A percentile compares a stretch with the other conserved stretches of the same genome.
Conservation (phyloP, 2,888 invertebrate species). For the Drosophila anomalata region DNA sequence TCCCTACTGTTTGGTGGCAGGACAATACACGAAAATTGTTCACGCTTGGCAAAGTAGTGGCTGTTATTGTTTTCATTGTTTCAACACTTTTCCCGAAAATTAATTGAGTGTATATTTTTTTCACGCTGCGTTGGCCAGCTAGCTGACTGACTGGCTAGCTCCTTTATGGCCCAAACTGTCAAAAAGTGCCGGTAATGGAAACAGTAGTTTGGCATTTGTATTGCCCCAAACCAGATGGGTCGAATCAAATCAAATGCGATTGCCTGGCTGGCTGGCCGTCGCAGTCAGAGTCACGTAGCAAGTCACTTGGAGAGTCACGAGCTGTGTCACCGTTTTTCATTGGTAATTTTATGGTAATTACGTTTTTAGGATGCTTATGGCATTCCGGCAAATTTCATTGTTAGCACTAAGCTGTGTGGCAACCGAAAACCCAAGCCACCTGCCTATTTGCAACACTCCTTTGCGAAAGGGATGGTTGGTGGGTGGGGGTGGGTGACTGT, state of each 20-base stretch:
- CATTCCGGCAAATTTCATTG: conserved; percentile 68
- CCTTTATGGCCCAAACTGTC: conserved; percentile 23
- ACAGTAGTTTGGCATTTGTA: background rate
- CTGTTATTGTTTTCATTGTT: conserved; percentile 36
- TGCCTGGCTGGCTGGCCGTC: background rate
- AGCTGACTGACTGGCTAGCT: background rate
- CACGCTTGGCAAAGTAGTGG: conserved; percentile 20
- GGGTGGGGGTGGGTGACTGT: conserved; percentile 14
- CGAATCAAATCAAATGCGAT: conserved; percentile 26
- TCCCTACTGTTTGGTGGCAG: conserved; percentile 11
- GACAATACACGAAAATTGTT: conserved; percentile 34
- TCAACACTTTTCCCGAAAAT: conserved; percentile 55
- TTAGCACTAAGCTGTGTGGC: conserved; percentile 54
- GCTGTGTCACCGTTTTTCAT: background rate
- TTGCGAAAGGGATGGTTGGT: background rate
- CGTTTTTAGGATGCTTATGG: conserved; percentile 64
- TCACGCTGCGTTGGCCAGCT: conserved; percentile 15
- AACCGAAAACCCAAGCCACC: conserved; percentile 5
- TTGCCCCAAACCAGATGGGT: conserved; percentile 24
- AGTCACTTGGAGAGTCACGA: conserved; percentile 2
- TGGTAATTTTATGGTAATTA: conserved; percentile 69
- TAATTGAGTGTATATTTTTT: conserved; percentile 70
- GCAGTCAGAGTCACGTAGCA: background rate
- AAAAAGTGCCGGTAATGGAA: conserved; percentile 22
- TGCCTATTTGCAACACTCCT: background rate